Base-by-base conservation (phyloP, 2,888 invertebrate species). In the Pollenia griseotomentosa region DNA sequence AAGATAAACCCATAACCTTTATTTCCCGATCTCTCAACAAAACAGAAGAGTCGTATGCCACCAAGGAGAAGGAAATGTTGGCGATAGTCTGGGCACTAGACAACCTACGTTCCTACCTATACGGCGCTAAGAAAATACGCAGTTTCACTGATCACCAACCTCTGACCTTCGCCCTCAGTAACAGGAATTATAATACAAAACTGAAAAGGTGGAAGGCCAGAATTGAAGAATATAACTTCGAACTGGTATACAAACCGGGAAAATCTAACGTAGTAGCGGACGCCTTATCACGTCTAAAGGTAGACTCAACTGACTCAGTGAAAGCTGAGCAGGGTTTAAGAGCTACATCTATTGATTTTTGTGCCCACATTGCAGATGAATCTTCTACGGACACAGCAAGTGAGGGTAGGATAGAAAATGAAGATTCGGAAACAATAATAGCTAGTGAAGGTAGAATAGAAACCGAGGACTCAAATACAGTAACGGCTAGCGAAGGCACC, bases 41-140 rank as follows among this genome's bases (percentile, higher is more conserved):
- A 57, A 75, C 68, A 16, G 80, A 86, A 48, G 63, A 78, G 23
- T 44, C 53, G 14, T 78, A 83, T 51, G 51, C 78, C n/a, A 83
- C 71, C 0, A 83, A 63, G 3, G 74, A 84, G 19, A 85, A 85
- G 44, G 61, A 74, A 51, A 75, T 75, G 68, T 12, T 80, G 3
- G 73, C 79, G 3, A 78, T 78, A 48, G 51, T 82, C 16, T 73
- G 68, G 80, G 44, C 46, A 44, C 65, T 82, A 12, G 81, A 82
- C 48, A 82, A 82, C 33, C 6, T 33, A 33, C 33, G 33, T 33
- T 33, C 33, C 6, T 33, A 33, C 33, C 33, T 33, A 33, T 81
- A 81, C 14, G 75, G 74, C 51, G 75, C 82, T 12, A 88, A 80
- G 53, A 70, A 81, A 12, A 87, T 74, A 33, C 57, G 70, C 42